phyloP scores from a whole-genome alignment of 2,888 invertebrate species.

The Tipula helvola region DNA sequence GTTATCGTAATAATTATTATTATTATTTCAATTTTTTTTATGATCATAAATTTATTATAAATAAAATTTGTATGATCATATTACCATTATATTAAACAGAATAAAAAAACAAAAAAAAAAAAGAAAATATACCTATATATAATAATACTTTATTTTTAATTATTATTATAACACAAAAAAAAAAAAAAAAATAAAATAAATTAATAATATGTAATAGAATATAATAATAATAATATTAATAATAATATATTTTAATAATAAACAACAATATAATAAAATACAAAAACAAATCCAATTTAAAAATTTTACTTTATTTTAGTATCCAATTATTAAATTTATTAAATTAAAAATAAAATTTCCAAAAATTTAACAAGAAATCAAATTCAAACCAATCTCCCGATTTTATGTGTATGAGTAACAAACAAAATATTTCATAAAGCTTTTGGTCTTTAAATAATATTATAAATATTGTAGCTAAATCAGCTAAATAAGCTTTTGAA shows the following conservation, averaged over 20 bases:
- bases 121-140: not conserved
- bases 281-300: not conserved
- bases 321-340: not conserved
- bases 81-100: conserved; percentile 4
- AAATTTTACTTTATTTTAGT: not conserved
- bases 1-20: conserved; percentile 5
- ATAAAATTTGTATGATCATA: conserved; percentile 6
- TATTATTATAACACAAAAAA: not conserved
- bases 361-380: not conserved
- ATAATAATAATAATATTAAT: not conserved
- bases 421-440: not conserved
- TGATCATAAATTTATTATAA: not conserved
- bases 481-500: not conserved
- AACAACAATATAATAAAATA: not conserved
- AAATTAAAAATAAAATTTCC: not conserved
- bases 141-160: not conserved
- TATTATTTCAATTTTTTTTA: not conserved
- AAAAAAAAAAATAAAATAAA: not conserved
- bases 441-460: not conserved
- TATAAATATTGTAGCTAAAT: not conserved
- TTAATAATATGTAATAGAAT: not conserved
- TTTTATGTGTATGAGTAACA: not conserved
- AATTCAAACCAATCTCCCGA: not conserved
- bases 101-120: not conserved
- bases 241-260: conserved; percentile 4